Evolutionary conservation across 37 sponge, comb jelly and placozoan genomes (phyloP), one percentile per base, ranked within the genome.

Genomic region (Beroe ovata): DNA sequence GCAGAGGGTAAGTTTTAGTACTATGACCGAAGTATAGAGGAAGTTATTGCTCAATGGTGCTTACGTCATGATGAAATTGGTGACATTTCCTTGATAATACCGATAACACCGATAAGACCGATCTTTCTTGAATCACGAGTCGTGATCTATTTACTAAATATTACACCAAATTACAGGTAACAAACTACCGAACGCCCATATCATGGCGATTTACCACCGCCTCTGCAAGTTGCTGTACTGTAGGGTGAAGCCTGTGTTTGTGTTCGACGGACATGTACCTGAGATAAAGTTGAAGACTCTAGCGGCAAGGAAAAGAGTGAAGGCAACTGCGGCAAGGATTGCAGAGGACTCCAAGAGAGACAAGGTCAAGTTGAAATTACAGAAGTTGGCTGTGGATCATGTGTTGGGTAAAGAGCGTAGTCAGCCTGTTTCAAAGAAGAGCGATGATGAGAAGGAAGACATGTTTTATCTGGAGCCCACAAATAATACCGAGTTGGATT

Each of bases 251-350:
- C 99, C 99, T 18, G 93, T 99, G 25, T 93, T 99, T 89, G 94
- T 99, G 42, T 99, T 99, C 88, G 99, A 99, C 89, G 99, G 99
- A 29, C 91, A 90, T 1, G 92, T 92, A 29, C 96, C 99, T 2
- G 18, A 58, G n/a, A 89, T 99, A n/a, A 99, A 99, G 60, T 90
- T 69, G 1, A 84, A 92, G 42, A 99, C 99, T 0, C n/a, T 95
- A 88, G 96, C 96, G 21, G 33, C 16, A 14, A 59, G 89, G 29
- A 36, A n/a, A 60, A 20, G 29, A 23, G 32, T 63, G 4, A 59
- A 60, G 29, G 32, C 8, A 22, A 26, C 21, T 11, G 64, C 89
- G 8, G 39, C 54, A 3, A 21, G n/a, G 2, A 29, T n/a, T 0
- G 84, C 84, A 21, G 28, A 21, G 23, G 20, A 42, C 22, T 35